Base-by-base conservation (phyloP, 1,140 invertebrate genomes). In the Leptinotarsa undecemlineata region DNA sequence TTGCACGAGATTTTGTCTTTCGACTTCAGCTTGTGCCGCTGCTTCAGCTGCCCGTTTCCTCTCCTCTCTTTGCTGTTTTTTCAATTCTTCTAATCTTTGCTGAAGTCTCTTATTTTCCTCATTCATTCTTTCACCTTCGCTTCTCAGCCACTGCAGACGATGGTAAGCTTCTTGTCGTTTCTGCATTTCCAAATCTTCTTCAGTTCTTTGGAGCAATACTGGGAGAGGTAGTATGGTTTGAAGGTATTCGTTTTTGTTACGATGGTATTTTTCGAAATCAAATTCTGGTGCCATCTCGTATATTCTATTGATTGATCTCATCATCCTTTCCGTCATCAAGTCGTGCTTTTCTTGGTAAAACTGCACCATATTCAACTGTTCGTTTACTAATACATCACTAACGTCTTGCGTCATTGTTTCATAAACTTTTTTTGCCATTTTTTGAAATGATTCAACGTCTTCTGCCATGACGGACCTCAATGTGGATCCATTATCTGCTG, bases 401-500 rank as follows among this genome's bases (percentile, higher is more conserved):
- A 83, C 78, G 69, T 85, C 84, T 75, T 85, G 78, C 0, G 82
- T 82, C 81, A 84, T 85, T 14, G 81, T 85, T 19, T 84, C 82
- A 71, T 84, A 85, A 17, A 85, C 78, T 74, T 80, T 81, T 23
- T 76, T 79, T 3, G 81, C 79, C n/a, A 82, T 68, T 61, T 73
- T 81, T 48, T 79, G 78, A 73, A 85, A 85, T 3, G 74, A 60
- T 3, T 70, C 67, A 20, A 84, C 23, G 62, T 85, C 83, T 6
- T 82, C 80, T 3, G 74, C 78, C 69, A 84, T 75, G 15, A 83
- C 77, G 67, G 72, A 67, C 13, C 79, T 42, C 23, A 69, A n/a
- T 5, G n/a, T 47, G n/a, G 20, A 13, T 78, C 82, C 84, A 64
- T 84, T 82, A 74, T 85, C 84, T 23, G 72, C 76, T 1, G 84